Evolutionary conservation across 2,113 vertebrate species (phyloP), one percentile per base, ranked within the genome.

Genomic region (Enhydra lutris): DNA sequence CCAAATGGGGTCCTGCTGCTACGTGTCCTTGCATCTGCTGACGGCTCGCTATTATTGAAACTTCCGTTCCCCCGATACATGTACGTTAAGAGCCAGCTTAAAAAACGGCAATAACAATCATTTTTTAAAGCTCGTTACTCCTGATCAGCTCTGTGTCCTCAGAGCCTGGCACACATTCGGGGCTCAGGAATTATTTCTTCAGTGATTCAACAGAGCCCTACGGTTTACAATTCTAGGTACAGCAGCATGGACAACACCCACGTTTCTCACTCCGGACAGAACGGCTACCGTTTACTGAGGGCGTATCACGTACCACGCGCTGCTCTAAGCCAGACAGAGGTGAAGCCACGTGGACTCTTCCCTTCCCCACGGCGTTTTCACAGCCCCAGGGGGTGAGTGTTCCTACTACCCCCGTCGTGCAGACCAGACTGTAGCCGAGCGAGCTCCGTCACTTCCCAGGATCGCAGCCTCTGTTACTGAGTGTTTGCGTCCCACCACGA

Each of bases 1-100:
- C 59, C 1, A 7, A 11, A 9, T 0, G n/a, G 83, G 57, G 18
- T 6, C 14, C 12, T 1, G 6, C 1, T 0, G 36, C 65, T 31
- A 6, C 8, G 2, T 50, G 18, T 52, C 18, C 20, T 12, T 0
- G 69, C 4, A 3, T 31, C 42, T 52, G 42, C 11, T 6, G 20
- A 21, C 2, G 21, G 7, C 31, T 24, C 31, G 4, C 69, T 12
- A 4, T 50, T 3, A 65, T 11, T 82, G 29, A 3, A 3, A 2
- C 55, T 2, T 50, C 69, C 42, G 8, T 23, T 15, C 91, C 45
- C 42, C 36, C 31, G 3, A 15, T 20, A 11, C 55, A 1, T 9
- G 13, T 7, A 17, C 24, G 31, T 24, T 36, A 18, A 84, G 67
- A 36, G 13, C 26, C 4, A 12, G n/a, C 20, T 12, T 11, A n/a